Evolutionary conservation across 2,888 invertebrate genomes (phyloP).

Genomic region (Aspidiotus destructor): DNA sequence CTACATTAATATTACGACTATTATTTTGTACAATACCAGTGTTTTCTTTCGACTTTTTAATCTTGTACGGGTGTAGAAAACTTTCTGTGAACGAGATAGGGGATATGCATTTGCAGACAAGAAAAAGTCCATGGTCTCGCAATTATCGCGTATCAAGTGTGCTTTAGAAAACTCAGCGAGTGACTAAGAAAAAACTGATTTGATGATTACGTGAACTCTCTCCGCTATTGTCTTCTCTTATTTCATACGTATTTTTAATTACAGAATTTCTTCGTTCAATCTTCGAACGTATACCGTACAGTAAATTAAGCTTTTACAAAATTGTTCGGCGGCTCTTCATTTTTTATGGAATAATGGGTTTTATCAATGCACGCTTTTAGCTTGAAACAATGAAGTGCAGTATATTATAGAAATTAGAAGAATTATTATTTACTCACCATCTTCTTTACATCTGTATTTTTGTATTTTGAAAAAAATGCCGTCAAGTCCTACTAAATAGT

Average conservation of each 20-base stretch:
- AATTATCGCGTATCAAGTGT: too few relatives aligned
- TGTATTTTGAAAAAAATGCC: background rate
- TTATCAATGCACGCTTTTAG: constrained; percentile 30
- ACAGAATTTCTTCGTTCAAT: too few relatives aligned
- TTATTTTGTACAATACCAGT: constrained; percentile 21
- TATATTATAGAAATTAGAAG: too few relatives aligned
- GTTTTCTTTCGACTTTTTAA: background rate
- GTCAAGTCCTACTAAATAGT: too few relatives aligned
- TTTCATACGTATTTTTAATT: too few relatives aligned
- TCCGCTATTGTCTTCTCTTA: too few relatives aligned
- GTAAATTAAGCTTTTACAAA: too few relatives aligned
- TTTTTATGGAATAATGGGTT: constrained; percentile 25
- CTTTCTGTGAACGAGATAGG: constrained; percentile 28
- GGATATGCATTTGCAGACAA: constrained; percentile 30
- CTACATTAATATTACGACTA: background rate
- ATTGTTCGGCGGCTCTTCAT: background rate
- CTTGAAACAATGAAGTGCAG: constrained; percentile 1
- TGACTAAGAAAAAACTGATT: too few relatives aligned
- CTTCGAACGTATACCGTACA: too few relatives aligned
- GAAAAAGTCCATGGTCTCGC: background rate
- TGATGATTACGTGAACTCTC: too few relatives aligned
- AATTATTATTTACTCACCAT: background rate
- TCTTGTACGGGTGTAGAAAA: background rate
- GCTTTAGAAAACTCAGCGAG: too few relatives aligned
- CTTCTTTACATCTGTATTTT: constrained; percentile 15